Conservation (phyloP, 2,888 invertebrate species). For the Cylindroiulus punctatus region DNA sequence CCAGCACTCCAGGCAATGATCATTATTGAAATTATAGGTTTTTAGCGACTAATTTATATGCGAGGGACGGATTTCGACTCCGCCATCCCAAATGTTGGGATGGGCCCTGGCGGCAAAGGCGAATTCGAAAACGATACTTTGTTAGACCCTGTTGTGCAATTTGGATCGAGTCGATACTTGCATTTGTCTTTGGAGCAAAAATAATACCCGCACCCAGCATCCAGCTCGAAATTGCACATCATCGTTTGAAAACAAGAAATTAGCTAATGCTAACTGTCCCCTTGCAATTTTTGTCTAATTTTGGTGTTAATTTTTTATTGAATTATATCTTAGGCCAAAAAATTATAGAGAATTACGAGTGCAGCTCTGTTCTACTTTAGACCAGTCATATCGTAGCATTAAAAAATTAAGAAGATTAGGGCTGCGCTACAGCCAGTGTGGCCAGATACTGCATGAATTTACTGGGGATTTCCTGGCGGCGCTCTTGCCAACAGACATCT, state of each 20-base stretch:
- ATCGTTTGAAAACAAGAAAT: not conserved
- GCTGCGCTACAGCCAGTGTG: too few species aligned
- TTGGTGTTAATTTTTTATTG: too few species aligned
- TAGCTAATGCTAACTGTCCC: too few species aligned
- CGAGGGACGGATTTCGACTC: not conserved
- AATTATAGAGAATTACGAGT: too few species aligned
- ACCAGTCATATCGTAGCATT: too few species aligned
- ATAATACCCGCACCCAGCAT: not conserved
- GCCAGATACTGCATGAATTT: too few species aligned
- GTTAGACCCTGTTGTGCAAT: not conserved
- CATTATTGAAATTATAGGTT: conserved; percentile 42
- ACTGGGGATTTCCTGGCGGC: too few species aligned
- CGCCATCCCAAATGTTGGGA: not conserved
- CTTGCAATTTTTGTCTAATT: too few species aligned
- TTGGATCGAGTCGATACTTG: conserved; percentile 37
- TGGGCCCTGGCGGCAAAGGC: not conserved
- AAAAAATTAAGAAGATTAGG: too few species aligned
- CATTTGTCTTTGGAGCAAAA: not conserved
- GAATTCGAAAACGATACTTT: conserved; percentile 5
- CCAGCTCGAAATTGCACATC: conserved; percentile 10
- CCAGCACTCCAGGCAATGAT: not conserved
- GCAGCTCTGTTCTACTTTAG: too few species aligned
- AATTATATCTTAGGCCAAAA: too few species aligned
- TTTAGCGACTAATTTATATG: conserved; percentile 24
- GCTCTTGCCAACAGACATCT: too few species aligned